Evolutionary conservation across 2,888 invertebrate species (phyloP).

Genomic region (Plutella xylostella): DNA sequence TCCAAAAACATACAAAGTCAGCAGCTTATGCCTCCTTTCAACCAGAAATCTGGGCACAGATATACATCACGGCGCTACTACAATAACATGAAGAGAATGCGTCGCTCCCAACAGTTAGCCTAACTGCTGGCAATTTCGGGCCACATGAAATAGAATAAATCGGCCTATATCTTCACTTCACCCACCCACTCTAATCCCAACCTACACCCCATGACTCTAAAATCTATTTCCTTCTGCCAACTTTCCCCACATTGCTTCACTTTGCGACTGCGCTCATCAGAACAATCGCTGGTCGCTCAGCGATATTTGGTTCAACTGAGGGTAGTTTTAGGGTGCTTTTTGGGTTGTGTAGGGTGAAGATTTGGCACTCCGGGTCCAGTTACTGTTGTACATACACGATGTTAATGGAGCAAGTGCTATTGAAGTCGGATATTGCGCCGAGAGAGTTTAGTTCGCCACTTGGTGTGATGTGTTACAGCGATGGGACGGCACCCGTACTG

Average conservation of each 20-base stretch:
- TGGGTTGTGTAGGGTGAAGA: constrained; percentile 17
- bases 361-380: constrained; percentile 33
- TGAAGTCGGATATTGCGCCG: constrained; percentile 52
- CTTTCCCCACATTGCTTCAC: too few relatives aligned
- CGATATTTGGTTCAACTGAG: too few relatives aligned
- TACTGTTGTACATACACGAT: constrained; percentile 44
- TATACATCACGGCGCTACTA: constrained; percentile 43
- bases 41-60: constrained; percentile 34
- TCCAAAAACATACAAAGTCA: too few relatives aligned
- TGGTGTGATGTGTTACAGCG: neutral
- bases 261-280: too few relatives aligned
- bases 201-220: too few relatives aligned
- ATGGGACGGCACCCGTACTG: too few relatives aligned
- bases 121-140: constrained; percentile 57
- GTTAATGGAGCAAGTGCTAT: constrained; percentile 61
- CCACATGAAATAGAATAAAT: constrained; percentile 51
- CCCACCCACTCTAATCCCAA: too few relatives aligned
- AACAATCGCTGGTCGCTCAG: too few relatives aligned
- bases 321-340: constrained; percentile 26
- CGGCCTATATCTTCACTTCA: constrained; percentile 20
- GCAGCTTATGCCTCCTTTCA: constrained; percentile 23
- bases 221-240: too few relatives aligned
- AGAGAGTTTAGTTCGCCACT: constrained; percentile 8
- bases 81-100: constrained; percentile 46
- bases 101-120: constrained; percentile 51